Percentiles rank a stretch among this genome's conserved stretches.
Evolutionary conservation across 2,113 vertebrate species (phyloP).

Genomic region (Poeciliopsis turrubarensis): DNA sequence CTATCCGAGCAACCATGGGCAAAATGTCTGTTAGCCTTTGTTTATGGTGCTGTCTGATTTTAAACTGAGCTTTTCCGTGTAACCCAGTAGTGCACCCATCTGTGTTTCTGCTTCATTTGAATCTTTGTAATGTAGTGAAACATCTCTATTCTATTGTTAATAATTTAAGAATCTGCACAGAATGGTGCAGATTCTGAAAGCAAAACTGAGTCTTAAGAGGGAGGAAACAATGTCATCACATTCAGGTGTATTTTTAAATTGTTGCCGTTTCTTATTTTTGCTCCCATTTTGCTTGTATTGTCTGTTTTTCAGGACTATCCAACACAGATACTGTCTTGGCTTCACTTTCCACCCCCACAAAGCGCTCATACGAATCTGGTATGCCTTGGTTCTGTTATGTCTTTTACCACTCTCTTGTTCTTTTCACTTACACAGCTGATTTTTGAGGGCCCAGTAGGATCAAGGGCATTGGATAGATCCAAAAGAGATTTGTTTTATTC

Average conservation of each 20-base stretch:
- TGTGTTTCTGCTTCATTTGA: not conserved
- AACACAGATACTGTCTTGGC: conserved; percentile 62
- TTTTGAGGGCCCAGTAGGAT: conserved; percentile 3
- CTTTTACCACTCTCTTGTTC: conserved; percentile 8
- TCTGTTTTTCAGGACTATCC: conserved; percentile 58
- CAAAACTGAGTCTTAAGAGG: not conserved
- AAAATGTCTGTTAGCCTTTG: conserved; percentile 9
- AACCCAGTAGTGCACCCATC: not conserved
- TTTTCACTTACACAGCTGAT: conserved; percentile 4
- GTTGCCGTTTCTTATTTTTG: not conserved
- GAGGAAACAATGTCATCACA: not conserved
- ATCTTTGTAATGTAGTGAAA: not conserved
- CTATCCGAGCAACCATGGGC: conserved; percentile 33
- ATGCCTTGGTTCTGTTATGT: conserved; percentile 11
- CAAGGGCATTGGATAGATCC: not conserved
- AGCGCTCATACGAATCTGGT: conserved; percentile 74
- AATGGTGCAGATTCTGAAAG: not conserved
- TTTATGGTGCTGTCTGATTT: conserved; percentile 13
- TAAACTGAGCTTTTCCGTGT: conserved; percentile 11
- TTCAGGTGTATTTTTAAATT: not conserved
- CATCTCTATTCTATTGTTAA: not conserved
- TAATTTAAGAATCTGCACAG: not conserved
- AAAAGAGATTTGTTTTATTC: not conserved
- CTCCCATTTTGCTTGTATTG: not conserved
- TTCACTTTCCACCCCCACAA: conserved; percentile 68